Evolutionary conservation across 2,888 invertebrate genomes (phyloP).

Genomic region (Scelioninae gen. 1): DNA sequence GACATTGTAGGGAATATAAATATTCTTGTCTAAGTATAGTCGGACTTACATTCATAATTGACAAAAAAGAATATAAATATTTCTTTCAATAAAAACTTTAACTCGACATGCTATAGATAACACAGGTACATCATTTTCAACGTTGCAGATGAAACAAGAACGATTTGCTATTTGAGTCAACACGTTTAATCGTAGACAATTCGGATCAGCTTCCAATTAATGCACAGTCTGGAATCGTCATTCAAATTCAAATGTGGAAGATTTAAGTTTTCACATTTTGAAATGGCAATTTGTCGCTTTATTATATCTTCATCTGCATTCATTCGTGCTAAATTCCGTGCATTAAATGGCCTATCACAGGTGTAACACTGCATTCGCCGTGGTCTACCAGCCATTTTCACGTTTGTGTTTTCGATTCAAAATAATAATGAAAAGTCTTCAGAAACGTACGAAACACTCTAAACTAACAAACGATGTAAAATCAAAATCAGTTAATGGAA

Average conservation of each 20-base stretch:
- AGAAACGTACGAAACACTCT: not conserved
- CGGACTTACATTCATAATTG: too few species aligned
- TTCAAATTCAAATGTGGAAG: conserved; percentile 12
- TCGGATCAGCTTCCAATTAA: conserved; percentile 41
- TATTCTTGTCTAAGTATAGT: too few species aligned
- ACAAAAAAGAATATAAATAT: conserved; percentile 52
- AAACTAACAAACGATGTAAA: not conserved
- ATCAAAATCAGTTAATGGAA: not conserved
- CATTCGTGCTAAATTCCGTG: conserved; percentile 19
- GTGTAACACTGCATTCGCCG: conserved; percentile 8
- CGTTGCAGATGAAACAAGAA: conserved; percentile 51
- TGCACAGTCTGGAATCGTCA: conserved; percentile 37
- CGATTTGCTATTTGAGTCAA: conserved; percentile 22
- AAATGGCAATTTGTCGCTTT: conserved; percentile 38
- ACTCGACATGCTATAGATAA: conserved; percentile 26
- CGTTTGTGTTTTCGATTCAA: not conserved
- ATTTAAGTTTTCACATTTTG: conserved; percentile 12
- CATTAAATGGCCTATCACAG: conserved; percentile 8
- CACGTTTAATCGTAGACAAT: conserved; percentile 41
- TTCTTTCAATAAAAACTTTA: conserved; percentile 38
- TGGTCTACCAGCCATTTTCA: conserved; percentile 14
- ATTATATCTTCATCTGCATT: conserved; percentile 22
- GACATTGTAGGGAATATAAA: conserved; percentile 45
- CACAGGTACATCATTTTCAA: conserved; percentile 29
- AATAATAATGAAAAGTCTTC: not conserved